Percentiles rank a stretch among this genome's conserved stretches.
These are phyloP conservation scores for Apoda limacodes DNA, from an alignment of 2,888 invertebrate species.

Conservation along the genomic window DNA sequence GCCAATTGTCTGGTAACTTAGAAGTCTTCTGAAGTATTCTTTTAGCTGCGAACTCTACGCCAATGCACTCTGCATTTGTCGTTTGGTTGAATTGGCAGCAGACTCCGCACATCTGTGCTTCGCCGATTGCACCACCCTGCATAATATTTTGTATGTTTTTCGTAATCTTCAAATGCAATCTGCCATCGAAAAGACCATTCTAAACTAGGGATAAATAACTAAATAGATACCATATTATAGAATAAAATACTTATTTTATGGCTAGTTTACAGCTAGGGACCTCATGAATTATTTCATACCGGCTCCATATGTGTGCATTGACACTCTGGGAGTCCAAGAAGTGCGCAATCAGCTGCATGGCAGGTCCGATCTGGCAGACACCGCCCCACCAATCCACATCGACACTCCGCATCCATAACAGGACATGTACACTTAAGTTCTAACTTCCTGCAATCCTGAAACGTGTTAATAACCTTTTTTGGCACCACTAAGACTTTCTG, in stretches of 20 bases:
- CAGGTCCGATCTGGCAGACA: conserved; percentile 49
- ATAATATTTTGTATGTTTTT: neutral
- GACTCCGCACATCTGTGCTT: conserved; percentile 33
- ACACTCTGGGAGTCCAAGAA: conserved; percentile 54
- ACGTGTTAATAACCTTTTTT: no score
- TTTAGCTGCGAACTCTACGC: conserved; percentile 36
- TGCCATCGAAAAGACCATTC: neutral
- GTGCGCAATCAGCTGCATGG: conserved; percentile 59
- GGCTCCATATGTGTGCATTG: conserved; percentile 39
- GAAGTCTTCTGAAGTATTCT: conserved; percentile 15
- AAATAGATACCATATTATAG: neutral
- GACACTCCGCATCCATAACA: conserved; percentile 27
- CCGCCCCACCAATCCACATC: conserved; percentile 55
- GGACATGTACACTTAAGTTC: conserved; percentile 44
- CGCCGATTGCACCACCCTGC: conserved; percentile 33
- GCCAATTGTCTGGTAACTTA: conserved; percentile 32
- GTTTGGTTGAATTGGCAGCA: conserved; percentile 32
- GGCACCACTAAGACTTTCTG: no score
- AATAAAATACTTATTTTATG: no score
- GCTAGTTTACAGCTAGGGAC: no score
- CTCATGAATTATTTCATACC: no score
- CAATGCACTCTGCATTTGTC: conserved; percentile 27
- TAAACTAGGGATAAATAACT: neutral
- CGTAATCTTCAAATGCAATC: neutral
- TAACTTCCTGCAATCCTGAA: conserved; percentile 47